These are phyloP conservation scores for Tenebrosternarchus preto DNA, from an alignment of 2,113 vertebrate genomes.

Conservation along the genomic window DNA sequence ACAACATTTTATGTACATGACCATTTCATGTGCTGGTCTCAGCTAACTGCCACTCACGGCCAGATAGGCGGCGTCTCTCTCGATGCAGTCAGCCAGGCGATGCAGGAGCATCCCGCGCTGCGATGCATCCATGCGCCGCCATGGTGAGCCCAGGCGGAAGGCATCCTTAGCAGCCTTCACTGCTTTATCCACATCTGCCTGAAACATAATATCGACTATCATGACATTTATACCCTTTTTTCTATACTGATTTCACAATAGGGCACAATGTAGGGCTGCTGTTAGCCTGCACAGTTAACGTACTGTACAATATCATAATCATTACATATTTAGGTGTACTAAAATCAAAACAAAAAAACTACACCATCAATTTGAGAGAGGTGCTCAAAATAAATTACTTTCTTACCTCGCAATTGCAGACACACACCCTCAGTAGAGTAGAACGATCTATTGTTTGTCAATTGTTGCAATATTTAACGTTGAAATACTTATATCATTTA, in stretches of 20 bases:
- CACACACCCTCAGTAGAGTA: too few relatives aligned
- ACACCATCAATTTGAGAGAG: too few relatives aligned
- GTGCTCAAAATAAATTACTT: too few relatives aligned
- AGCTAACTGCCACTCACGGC: constrained; percentile 74
- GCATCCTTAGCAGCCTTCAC: constrained; percentile 87
- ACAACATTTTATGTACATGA: background rate
- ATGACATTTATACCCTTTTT: background rate
- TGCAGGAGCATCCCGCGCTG: constrained; percentile 83
- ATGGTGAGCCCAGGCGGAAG: constrained; percentile 89
- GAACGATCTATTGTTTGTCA: too few relatives aligned
- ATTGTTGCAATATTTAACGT: too few relatives aligned
- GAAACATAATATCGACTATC: background rate
- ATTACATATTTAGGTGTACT: background rate
- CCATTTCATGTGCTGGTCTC: background rate
- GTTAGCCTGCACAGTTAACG: too few relatives aligned
- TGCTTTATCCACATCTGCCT: constrained; percentile 91
- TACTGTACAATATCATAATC: background rate
- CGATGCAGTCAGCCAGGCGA: constrained; percentile 86
- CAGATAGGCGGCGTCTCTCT: constrained; percentile 87
- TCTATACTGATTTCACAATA: too few relatives aligned
- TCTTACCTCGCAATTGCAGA: too few relatives aligned
- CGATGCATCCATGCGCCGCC: constrained; percentile 92
- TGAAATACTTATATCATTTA: too few relatives aligned
- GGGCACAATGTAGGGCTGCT: too few relatives aligned
- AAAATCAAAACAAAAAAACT: background rate